Conservation (phyloP, 2,797 vertebrate species). For the Rhodeus uyekii region DNA sequence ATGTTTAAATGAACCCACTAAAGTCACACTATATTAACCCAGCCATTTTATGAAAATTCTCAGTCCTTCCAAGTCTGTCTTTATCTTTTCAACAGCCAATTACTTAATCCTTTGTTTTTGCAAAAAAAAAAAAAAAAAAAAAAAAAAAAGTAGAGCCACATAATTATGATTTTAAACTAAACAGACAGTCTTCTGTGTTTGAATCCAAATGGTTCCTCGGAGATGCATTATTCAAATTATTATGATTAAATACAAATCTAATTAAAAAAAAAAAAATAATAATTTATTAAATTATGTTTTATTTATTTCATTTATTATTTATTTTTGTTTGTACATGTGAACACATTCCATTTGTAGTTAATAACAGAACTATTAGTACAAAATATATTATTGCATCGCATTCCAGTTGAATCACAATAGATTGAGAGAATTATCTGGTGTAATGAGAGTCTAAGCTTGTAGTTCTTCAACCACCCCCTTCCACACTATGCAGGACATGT, state of each 20-base stretch:
- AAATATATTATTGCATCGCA: background rate
- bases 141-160: background rate
- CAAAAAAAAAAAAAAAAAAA: background rate
- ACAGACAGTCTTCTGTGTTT: background rate
- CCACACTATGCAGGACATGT: background rate
- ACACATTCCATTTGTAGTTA: background rate
- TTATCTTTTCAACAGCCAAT: background rate
- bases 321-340: background rate
- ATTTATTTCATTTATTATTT: background rate
- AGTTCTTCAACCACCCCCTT: background rate
- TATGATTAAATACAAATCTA: background rate
- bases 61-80: background rate
- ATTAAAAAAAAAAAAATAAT: background rate
- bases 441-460: background rate
- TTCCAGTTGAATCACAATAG: background rate
- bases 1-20: conserved; percentile 25
- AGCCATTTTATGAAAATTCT: background rate
- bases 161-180: conserved; percentile 26
- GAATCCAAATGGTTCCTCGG: background rate
- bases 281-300: background rate
- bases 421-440: background rate
- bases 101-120: background rate
- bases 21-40: conserved; percentile 28
- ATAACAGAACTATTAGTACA: background rate
- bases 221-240: background rate